phyloP scores from a whole-genome alignment of 2,888 invertebrate genomes.

The Trissolcus japonicus region DNA sequence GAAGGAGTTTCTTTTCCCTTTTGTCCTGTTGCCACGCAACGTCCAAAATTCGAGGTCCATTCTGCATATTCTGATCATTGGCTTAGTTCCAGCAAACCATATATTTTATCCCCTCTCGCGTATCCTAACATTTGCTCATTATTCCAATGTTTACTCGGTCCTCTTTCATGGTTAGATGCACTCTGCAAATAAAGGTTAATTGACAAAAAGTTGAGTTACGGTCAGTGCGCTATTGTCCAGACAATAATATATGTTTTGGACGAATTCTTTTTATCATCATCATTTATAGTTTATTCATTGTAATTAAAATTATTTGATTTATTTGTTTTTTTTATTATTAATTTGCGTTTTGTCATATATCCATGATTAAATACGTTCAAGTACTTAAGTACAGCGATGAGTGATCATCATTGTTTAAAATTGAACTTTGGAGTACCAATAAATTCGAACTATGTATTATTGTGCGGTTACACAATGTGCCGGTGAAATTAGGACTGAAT shows the following conservation, averaged over 20 bases:
- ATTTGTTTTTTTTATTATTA: too few relatives aligned
- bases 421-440: background rate
- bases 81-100: constrained; percentile 60
- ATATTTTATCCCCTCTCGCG: constrained; percentile 28
- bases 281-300: too few relatives aligned
- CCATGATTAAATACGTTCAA: too few relatives aligned
- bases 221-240: too few relatives aligned
- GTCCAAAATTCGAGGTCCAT: constrained; percentile 63
- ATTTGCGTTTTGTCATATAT: too few relatives aligned
- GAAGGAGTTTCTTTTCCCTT: background rate
- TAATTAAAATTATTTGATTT: too few relatives aligned
- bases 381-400: too few relatives aligned
- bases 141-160: constrained; percentile 36
- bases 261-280: too few relatives aligned
- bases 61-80: constrained; percentile 63
- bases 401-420: too few relatives aligned
- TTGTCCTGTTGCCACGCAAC: constrained; percentile 34
- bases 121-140: constrained; percentile 23
- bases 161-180: constrained; percentile 28
- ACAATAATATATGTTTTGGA: too few relatives aligned
- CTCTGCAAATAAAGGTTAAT: constrained; percentile 3
- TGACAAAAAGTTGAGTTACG: too few relatives aligned
- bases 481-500: constrained; percentile 32
- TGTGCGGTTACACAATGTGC: constrained; percentile 26
- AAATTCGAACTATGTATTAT: constrained; percentile 15